Evolutionary conservation across 1,140 invertebrate genomes (phyloP), one percentile per base, ranked within the genome.

Genomic region (Psilanteris sp.): DNA sequence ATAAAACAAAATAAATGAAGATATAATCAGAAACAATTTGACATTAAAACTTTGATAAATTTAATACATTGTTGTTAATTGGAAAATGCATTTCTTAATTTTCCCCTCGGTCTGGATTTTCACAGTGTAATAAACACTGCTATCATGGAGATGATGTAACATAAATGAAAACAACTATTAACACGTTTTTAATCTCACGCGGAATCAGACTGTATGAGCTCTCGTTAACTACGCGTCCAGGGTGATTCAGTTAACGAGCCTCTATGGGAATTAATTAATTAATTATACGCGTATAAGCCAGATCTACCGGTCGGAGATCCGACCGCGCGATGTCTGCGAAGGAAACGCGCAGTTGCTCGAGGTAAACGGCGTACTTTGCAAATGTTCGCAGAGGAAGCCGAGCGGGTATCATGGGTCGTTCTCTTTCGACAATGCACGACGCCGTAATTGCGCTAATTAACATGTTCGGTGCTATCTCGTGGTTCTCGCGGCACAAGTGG

Each of bases 261-360:
- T 68, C 57, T 67, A 77, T 59, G 67, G 68, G 79, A 77, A 80
- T 80, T 73, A 78, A 80, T 80, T 78, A 78, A 80, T 80, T 79
- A 78, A 80, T 80, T 80, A 80, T 80, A 75, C 76, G 73, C 46
- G 67, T 77, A 77, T 78, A 62, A 78, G 72, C 64, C 32, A 43
- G 46, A 64, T 74, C 66, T 55, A 67, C 66, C 73, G 70, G 52
- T 68, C 44, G 64, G 43, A 79, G 78, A 77, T 79, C 66, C 70
- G 55, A 50, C 44, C 29, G 64, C 46, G 71, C 76, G 76, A 80
- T 80, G 76, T 78, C 74, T 80, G 67, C 68, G 68, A 57, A 70
- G 79, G 79, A 76, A 80, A 76, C 64, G 68, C 62, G 31, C 55
- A 55, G 78, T 76, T 76, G 78, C 74, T 80, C 54, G 62, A 64